A percentile compares a stretch with the other conserved stretches of the same genome.
Conservation (phyloP, 1,140 invertebrate genomes). For the Bombus terrestris region DNA sequence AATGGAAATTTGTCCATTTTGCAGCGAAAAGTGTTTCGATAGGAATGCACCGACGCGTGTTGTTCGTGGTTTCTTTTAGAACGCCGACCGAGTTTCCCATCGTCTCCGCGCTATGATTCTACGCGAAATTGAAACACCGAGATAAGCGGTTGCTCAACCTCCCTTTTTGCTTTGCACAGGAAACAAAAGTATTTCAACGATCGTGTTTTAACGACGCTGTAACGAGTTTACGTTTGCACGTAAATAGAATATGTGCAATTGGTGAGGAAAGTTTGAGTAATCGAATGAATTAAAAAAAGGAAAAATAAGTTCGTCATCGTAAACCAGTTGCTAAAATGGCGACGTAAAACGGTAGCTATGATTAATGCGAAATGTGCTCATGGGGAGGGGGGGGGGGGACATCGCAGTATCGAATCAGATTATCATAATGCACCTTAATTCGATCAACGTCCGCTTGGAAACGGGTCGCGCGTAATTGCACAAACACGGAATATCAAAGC, state of each 20-base stretch:
- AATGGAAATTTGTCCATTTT: slow-evolving; percentile 71
- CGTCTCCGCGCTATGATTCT: slow-evolving; percentile 39
- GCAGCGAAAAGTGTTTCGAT: slow-evolving; percentile 64
- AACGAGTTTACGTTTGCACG: background rate
- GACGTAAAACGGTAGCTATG: slow-evolving; percentile 54
- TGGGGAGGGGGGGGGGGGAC: background rate
- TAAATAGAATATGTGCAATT: no score
- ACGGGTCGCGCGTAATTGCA: slow-evolving; percentile 70
- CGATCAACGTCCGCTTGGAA: slow-evolving; percentile 66
- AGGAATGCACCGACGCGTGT: slow-evolving; percentile 61
- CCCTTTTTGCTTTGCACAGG: background rate
- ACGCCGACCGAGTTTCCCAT: slow-evolving; percentile 3
- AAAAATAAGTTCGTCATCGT: background rate
- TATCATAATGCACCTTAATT: slow-evolving; percentile 75
- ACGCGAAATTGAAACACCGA: slow-evolving; percentile 47
- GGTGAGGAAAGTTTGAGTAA: background rate
- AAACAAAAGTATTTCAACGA: background rate
- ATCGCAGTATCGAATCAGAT: slow-evolving; percentile 69
- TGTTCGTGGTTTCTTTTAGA: slow-evolving; percentile 34
- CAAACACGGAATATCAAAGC: slow-evolving; percentile 74
- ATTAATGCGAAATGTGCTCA: slow-evolving; percentile 66
- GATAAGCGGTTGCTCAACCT: slow-evolving; percentile 21
- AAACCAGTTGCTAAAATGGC: slow-evolving; percentile 47
- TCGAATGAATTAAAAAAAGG: no score
- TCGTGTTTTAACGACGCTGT: background rate